A percentile compares a stretch with the other conserved stretches of the same genome.
Evolutionary conservation across 2,888 invertebrate species (phyloP).

Genomic region (Melipona beecheii): DNA sequence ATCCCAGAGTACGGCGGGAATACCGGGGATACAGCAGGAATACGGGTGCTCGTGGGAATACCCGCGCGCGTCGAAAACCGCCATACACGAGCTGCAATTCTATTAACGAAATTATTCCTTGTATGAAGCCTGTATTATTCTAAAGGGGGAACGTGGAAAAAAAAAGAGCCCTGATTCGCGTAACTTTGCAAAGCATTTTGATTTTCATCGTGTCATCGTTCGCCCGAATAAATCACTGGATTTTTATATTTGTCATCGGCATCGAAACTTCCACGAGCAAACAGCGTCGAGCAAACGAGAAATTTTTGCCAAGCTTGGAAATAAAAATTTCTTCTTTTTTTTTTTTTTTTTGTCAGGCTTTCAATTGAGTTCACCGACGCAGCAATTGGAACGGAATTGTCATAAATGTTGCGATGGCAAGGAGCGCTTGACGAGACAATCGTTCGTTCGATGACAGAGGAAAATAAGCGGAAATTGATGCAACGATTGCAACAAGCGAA

Average conservation of each 20-base stretch:
- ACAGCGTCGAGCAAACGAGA: neutral
- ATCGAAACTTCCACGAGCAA: neutral
- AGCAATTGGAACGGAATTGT: neutral
- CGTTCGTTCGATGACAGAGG: neutral
- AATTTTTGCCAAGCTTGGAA: neutral
- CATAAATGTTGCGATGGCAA: conserved; percentile 5
- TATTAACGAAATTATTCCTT: conserved; percentile 49
- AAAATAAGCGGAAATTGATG: neutral
- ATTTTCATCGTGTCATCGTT: neutral
- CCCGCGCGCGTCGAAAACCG: conserved; percentile 23
- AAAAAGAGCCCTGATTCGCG: neutral
- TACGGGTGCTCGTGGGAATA: conserved; percentile 14
- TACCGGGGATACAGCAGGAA: neutral
- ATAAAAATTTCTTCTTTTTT: neutral
- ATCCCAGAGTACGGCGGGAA: conserved; percentile 21
- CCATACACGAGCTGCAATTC: conserved; percentile 28
- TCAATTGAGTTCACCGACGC: neutral
- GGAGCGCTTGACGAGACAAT: neutral
- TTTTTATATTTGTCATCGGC: neutral
- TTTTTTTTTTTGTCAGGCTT: neutral
- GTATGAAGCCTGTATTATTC: conserved; percentile 35
- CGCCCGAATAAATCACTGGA: conserved; percentile 1
- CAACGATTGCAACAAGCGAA: neutral
- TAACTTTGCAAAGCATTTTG: neutral
- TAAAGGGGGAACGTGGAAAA: neutral